These are phyloP conservation scores for Orthonychiurus folsomi DNA, from an alignment of 2,888 invertebrate species.

Conservation along the genomic window DNA sequence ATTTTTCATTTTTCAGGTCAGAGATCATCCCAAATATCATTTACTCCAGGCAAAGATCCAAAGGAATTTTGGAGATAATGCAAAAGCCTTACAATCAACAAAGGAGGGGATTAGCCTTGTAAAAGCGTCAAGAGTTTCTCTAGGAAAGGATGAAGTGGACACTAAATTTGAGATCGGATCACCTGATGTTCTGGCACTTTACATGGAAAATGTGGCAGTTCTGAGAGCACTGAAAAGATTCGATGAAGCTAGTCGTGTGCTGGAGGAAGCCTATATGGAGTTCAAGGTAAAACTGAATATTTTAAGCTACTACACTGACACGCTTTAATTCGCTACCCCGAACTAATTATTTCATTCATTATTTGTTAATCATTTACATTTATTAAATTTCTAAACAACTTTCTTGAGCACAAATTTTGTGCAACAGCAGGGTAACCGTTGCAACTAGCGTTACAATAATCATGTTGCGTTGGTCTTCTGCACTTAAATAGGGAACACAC, in stretches of 20 bases:
- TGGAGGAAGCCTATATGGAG: constrained; percentile 56
- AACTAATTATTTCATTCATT: too few relatives aligned
- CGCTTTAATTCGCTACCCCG: too few relatives aligned
- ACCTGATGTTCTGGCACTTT: constrained; percentile 75
- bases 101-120: constrained; percentile 60
- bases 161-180: constrained; percentile 48
- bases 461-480: too few relatives aligned
- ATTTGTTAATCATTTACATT: too few relatives aligned
- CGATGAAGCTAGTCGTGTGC: constrained; percentile 68
- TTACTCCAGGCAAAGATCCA: constrained; percentile 73
- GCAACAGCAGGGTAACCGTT: too few relatives aligned
- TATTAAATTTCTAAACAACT: too few relatives aligned
- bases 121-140: constrained; percentile 42
- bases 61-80: constrained; percentile 61
- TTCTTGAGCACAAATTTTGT: too few relatives aligned
- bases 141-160: constrained; percentile 18
- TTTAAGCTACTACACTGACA: too few relatives aligned
- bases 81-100: constrained; percentile 65
- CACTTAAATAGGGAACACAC: constrained; percentile 45
- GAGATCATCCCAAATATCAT: constrained; percentile 85
- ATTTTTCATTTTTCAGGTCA: constrained; percentile 48
- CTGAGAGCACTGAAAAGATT: constrained; percentile 60
- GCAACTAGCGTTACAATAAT: too few relatives aligned
- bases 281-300: constrained; percentile 41
- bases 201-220: constrained; percentile 73